These are phyloP conservation scores for Ceriagrion tenellum DNA, from an alignment of 2,888 invertebrate genomes.

Conservation along the genomic window DNA sequence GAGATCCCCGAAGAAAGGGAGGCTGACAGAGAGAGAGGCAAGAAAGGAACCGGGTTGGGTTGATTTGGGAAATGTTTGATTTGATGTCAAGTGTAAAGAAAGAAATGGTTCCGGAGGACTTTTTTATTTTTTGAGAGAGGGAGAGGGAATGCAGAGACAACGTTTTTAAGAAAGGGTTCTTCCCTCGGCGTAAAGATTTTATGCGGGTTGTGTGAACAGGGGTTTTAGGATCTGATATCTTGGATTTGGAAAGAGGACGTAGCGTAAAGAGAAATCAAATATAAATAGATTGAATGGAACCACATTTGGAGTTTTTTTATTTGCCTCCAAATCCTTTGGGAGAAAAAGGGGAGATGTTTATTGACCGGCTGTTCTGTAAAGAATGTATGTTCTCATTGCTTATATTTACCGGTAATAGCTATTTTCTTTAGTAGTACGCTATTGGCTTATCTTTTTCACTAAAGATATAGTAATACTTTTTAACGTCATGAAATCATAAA, in stretches of 20 bases:
- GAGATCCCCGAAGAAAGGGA: background rate
- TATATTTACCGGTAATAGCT: background rate
- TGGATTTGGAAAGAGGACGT: background rate
- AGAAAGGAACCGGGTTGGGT: background rate
- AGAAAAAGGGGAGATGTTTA: conserved; percentile 14
- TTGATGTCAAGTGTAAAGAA: conserved; percentile 62
- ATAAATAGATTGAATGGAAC: background rate
- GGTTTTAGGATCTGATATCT: conserved; percentile 1
- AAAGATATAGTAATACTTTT: too few relatives aligned
- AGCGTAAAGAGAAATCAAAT: background rate
- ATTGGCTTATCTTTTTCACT: background rate
- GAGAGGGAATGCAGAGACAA: background rate
- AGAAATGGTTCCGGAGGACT: conserved; percentile 48
- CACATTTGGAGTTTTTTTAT: background rate
- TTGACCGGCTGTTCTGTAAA: background rate
- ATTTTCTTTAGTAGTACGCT: background rate
- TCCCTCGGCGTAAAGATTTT: background rate
- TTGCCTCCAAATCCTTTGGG: conserved; percentile 15
- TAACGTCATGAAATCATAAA: too few relatives aligned
- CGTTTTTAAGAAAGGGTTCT: conserved; percentile 37
- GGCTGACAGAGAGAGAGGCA: background rate
- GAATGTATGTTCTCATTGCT: background rate
- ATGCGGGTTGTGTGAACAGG: background rate
- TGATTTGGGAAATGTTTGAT: conserved; percentile 57
- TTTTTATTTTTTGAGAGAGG: background rate